A percentile compares a stretch with the other conserved stretches of the same genome.
Evolutionary conservation across 2,113 vertebrate species (phyloP).

Genomic region (Regulus satrapa): DNA sequence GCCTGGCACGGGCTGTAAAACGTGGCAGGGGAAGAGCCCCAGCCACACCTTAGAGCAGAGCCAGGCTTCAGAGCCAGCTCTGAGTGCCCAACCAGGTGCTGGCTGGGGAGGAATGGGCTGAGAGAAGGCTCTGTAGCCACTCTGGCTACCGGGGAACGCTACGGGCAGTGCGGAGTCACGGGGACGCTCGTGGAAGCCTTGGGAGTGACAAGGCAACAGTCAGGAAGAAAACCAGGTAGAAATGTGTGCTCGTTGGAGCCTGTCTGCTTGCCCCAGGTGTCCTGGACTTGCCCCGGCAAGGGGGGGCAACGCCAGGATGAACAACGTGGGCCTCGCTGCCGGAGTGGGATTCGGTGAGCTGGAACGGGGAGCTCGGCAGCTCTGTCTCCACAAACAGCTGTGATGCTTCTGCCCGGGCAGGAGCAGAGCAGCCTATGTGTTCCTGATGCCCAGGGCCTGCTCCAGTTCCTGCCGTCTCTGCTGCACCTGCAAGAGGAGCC

Average conservation of each 20-base stretch:
- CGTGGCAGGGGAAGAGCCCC: neutral
- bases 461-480: constrained; percentile 96
- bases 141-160: constrained; percentile 13
- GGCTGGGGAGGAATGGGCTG: neutral
- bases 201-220: constrained; percentile 49
- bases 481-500: constrained; percentile 82
- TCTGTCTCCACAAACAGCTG: constrained; percentile 6
- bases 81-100: neutral
- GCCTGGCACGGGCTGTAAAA: neutral
- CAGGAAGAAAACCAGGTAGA: constrained; percentile 61
- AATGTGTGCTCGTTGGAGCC: constrained; percentile 58
- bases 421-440: constrained; percentile 77
- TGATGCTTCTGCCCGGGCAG: neutral
- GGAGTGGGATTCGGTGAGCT: constrained; percentile 49
- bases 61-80: neutral
- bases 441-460: constrained; percentile 96
- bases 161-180: neutral
- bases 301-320: constrained; percentile 27
- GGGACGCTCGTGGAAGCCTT: neutral
- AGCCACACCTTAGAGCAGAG: neutral
- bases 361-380: constrained; percentile 46
- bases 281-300: neutral
- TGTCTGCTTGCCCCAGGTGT: constrained; percentile 9
- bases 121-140: neutral
- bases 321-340: neutral